Evolutionary conservation across 1,140 invertebrate species (phyloP).

Genomic region (Hermatobates lingyangjiaoensis): DNA sequence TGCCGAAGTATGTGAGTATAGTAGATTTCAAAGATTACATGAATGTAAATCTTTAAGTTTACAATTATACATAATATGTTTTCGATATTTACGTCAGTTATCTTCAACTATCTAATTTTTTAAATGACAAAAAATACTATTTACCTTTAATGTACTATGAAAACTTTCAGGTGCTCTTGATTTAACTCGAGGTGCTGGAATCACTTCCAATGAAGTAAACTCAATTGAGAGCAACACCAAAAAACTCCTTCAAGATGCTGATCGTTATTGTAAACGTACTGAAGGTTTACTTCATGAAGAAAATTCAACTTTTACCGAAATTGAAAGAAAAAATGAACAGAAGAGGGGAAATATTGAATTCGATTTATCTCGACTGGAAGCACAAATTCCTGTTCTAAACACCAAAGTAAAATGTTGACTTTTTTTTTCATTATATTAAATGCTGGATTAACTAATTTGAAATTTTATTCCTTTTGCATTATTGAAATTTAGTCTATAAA

Average conservation of each 20-base stretch:
- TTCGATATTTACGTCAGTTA: neutral
- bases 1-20: too few species aligned
- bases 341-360: slow-evolving; percentile 40
- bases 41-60: neutral
- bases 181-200: slow-evolving; percentile 62
- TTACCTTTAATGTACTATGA: neutral
- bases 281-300: slow-evolving; percentile 57
- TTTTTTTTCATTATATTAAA: neutral
- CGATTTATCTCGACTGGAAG: slow-evolving; percentile 43
- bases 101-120: neutral
- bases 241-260: slow-evolving; percentile 45
- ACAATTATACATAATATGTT: neutral
- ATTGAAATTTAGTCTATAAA: too few species aligned
- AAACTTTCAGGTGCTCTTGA: slow-evolving; percentile 52
- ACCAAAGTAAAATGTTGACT: slow-evolving; percentile 29
- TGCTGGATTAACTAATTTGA: too few species aligned
- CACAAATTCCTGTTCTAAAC: slow-evolving; percentile 67
- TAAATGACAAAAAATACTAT: too few species aligned
- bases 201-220: slow-evolving; percentile 43
- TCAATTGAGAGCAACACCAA: slow-evolving; percentile 32
- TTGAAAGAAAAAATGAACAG: slow-evolving; percentile 45
- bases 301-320: slow-evolving; percentile 43
- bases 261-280: slow-evolving; percentile 60
- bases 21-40: neutral
- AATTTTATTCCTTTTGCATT: too few species aligned